Conservation (phyloP, 1,140 invertebrate species). For the Scaptomyza graminum region DNA sequence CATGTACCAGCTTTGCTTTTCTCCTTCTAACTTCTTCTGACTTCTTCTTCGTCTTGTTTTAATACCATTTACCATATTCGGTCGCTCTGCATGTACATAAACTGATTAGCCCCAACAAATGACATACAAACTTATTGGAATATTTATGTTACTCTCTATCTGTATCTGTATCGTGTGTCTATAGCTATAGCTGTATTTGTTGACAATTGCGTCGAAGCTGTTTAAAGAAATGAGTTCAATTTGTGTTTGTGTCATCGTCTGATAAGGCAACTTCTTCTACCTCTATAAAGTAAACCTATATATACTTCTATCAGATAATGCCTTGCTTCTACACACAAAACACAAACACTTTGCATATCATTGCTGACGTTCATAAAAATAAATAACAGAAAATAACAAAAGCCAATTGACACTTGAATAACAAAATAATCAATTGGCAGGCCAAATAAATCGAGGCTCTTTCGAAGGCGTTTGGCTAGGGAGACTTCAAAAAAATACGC, state of each 20-base stretch:
- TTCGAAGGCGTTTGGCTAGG: neutral
- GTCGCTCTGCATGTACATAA: slow-evolving; percentile 23
- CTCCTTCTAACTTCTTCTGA: slow-evolving; percentile 4
- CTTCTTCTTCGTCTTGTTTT: slow-evolving; percentile 25
- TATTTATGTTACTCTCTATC: slow-evolving; percentile 48
- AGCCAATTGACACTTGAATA: slow-evolving; percentile 47
- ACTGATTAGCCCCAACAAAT: slow-evolving; percentile 65
- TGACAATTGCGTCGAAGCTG: slow-evolving; percentile 75
- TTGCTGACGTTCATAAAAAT: slow-evolving; percentile 36
- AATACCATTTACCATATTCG: slow-evolving; percentile 75
- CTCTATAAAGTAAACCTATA: neutral
- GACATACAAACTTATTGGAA: slow-evolving; percentile 64
- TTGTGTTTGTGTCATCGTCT: slow-evolving; percentile 65
- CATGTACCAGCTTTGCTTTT: neutral
- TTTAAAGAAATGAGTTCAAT: slow-evolving; percentile 82
- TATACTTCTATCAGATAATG: slow-evolving; percentile 33
- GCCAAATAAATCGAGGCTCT: slow-evolving; percentile 7
- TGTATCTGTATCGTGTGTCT: neutral
- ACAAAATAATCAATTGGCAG: slow-evolving; percentile 67
- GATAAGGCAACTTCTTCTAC: slow-evolving; percentile 33
- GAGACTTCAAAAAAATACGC: neutral
- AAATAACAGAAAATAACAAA: slow-evolving; percentile 7
- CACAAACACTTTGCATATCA: slow-evolving; percentile 65
- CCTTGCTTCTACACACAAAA: slow-evolving; percentile 19
- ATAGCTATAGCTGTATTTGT: slow-evolving; percentile 9